Percentiles rank a stretch among this genome's conserved stretches.
Evolutionary conservation across 2,888 invertebrate species (phyloP).

Genomic region (Synanthedon tipuliformis): DNA sequence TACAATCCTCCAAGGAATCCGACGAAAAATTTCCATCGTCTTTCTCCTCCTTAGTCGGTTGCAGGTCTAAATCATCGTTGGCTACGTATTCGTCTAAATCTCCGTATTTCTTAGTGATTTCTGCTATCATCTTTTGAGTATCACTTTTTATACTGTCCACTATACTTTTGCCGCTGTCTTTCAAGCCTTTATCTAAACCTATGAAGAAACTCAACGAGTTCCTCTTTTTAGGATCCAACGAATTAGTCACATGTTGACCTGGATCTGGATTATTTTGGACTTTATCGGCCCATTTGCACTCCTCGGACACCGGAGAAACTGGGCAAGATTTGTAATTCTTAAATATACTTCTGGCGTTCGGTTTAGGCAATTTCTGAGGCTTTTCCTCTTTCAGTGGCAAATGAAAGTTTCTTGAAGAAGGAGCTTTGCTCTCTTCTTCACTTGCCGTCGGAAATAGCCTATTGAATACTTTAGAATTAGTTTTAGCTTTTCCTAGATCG

Average conservation of each 20-base stretch:
- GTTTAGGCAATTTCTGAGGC: slow-evolving; percentile 41
- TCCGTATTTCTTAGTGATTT: slow-evolving; percentile 74
- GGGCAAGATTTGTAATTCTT: slow-evolving; percentile 82
- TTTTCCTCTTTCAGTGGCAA: slow-evolving; percentile 45
- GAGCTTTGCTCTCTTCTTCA: slow-evolving; percentile 34
- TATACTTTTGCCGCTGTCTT: slow-evolving; percentile 66
- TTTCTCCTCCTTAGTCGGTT: slow-evolving; percentile 49
- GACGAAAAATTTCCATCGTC: slow-evolving; percentile 82
- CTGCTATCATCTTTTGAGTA: slow-evolving; percentile 75
- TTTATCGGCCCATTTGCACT: slow-evolving; percentile 74
- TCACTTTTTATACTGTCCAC: slow-evolving; percentile 73
- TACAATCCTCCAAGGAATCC: slow-evolving; percentile 81
- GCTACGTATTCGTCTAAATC: slow-evolving; percentile 68
- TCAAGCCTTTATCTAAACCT: slow-evolving; percentile 66
- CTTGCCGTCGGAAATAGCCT: slow-evolving; percentile 40
- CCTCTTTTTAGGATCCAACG: slow-evolving; percentile 61
- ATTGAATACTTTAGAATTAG: slow-evolving; percentile 54
- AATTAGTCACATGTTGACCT: slow-evolving; percentile 44
- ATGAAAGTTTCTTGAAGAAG: slow-evolving; percentile 51
- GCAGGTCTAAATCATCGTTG: slow-evolving; percentile 32
- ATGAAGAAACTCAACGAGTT: slow-evolving; percentile 76
- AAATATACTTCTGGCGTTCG: slow-evolving; percentile 65
- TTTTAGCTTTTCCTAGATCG: slow-evolving; percentile 42
- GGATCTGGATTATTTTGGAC: slow-evolving; percentile 24
- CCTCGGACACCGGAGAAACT: slow-evolving; percentile 85